Evolutionary conservation across 2,888 invertebrate species (phyloP).

Genomic region (Drosophila mimica): DNA sequence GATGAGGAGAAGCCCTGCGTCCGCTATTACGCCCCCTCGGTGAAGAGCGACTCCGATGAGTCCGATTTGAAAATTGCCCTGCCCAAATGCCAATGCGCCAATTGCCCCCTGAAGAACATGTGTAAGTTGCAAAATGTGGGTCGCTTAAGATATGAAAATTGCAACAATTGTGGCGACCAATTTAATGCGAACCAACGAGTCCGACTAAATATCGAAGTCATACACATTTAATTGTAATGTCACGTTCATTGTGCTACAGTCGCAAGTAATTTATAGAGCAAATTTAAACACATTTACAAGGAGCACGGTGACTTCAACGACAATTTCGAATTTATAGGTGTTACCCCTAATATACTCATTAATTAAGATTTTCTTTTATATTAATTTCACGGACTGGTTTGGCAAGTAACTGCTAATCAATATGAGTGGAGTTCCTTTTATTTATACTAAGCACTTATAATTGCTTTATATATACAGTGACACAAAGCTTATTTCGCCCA

Average conservation of each 20-base stretch:
- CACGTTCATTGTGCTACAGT: conserved; percentile 52
- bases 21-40: conserved; percentile 47
- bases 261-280: conserved; percentile 60
- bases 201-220: not conserved
- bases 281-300: conserved; percentile 65
- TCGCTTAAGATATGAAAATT: conserved; percentile 69
- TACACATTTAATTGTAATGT: conserved; percentile 46
- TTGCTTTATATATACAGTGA: no score
- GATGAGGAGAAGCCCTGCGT: conserved; percentile 46
- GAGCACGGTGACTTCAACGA: conserved; percentile 73
- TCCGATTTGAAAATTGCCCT: conserved; percentile 49
- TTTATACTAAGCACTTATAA: not conserved
- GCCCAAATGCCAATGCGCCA: conserved; percentile 78
- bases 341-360: not conserved
- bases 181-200: conserved; percentile 18
- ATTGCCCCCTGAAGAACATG: conserved; percentile 81
- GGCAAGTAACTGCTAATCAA: conserved; percentile 5
- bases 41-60: conserved; percentile 37
- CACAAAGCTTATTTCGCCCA: no score
- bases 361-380: not conserved
- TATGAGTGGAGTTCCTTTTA: conserved; percentile 9
- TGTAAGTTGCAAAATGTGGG: conserved; percentile 76
- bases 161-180: conserved; percentile 19
- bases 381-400: not conserved
- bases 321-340: conserved; percentile 78